Conservation (phyloP, 2,888 invertebrate species). For the Ornithoptera alexandrae region DNA sequence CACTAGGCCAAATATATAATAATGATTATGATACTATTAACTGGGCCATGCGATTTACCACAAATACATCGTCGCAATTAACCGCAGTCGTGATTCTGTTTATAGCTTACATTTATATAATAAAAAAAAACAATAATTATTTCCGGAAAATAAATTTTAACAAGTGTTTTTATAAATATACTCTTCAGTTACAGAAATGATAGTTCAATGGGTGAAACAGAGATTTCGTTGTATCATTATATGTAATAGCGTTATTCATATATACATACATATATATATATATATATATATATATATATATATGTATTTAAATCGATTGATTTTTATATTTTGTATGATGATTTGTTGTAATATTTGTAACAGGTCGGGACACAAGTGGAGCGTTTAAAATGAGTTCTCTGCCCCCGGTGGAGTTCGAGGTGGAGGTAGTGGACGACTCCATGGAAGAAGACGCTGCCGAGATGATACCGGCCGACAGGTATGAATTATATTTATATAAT, state of each 20-base stretch:
- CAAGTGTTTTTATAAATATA: too few relatives aligned
- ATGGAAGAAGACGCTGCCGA: constrained; percentile 69
- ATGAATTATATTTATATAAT: constrained; percentile 9
- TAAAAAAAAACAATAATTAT: too few relatives aligned
- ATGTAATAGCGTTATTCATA: neutral
- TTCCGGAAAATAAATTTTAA: too few relatives aligned
- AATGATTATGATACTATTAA: too few relatives aligned
- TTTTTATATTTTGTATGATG: neutral
- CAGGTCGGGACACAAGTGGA: constrained; percentile 24
- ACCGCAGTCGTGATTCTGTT: too few relatives aligned
- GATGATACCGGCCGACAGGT: constrained; percentile 70
- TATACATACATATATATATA: neutral
- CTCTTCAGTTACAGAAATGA: too few relatives aligned
- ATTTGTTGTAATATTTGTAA: neutral
- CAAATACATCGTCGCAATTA: too few relatives aligned
- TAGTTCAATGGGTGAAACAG: too few relatives aligned
- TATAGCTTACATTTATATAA: too few relatives aligned
- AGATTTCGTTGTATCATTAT: too few relatives aligned
- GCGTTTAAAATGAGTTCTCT: constrained; percentile 65
- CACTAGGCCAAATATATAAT: too few relatives aligned
- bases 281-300: neutral
- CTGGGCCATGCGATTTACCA: too few relatives aligned
- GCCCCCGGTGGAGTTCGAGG: constrained; percentile 68
- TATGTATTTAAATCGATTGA: neutral
- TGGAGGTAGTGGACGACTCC: constrained; percentile 68